These are phyloP conservation scores for Lasioglossum marginatum DNA, from an alignment of 2,888 invertebrate genomes.

Conservation along the genomic window DNA sequence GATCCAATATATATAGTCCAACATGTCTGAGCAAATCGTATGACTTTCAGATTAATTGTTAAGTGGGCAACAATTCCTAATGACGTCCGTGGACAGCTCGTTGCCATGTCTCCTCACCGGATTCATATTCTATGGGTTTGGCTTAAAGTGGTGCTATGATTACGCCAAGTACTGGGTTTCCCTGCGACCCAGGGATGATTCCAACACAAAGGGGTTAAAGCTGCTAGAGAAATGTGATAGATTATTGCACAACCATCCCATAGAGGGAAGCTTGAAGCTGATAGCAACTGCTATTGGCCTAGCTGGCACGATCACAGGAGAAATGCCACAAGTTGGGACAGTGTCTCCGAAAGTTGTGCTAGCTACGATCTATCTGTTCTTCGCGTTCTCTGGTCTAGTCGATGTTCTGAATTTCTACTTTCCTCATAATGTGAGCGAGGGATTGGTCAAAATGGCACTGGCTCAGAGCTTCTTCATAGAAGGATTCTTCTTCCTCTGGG, in stretches of 20 bases:
- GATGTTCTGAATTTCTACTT: conserved; percentile 83
- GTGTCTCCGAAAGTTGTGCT: conserved; percentile 79
- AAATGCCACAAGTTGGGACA: conserved; percentile 69
- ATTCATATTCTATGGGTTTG: conserved; percentile 79
- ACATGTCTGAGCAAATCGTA: not conserved
- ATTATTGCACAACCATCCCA: conserved; percentile 74
- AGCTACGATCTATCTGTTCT: conserved; percentile 83
- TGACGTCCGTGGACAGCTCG: conserved; percentile 67
- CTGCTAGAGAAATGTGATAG: conserved; percentile 70
- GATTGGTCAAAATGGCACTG: conserved; percentile 80
- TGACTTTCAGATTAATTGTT: conserved; percentile 16
- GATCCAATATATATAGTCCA: not conserved
- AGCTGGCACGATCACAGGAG: conserved; percentile 76
- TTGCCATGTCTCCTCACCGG: conserved; percentile 78
- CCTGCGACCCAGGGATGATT: conserved; percentile 63
- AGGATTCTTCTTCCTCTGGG: conserved; percentile 81
- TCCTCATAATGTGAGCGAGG: conserved; percentile 80
- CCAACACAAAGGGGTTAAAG: conserved; percentile 61
- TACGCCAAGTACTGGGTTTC: conserved; percentile 78
- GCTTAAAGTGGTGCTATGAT: conserved; percentile 81
- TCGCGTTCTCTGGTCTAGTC: conserved; percentile 83
- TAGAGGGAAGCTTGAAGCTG: conserved; percentile 79
- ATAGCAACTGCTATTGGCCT: conserved; percentile 79
- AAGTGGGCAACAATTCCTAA: conserved; percentile 2
- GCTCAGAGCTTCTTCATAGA: conserved; percentile 83